Base-by-base conservation (phyloP, 2,888 invertebrate genomes). In the Allolobophora icterica region DNA sequence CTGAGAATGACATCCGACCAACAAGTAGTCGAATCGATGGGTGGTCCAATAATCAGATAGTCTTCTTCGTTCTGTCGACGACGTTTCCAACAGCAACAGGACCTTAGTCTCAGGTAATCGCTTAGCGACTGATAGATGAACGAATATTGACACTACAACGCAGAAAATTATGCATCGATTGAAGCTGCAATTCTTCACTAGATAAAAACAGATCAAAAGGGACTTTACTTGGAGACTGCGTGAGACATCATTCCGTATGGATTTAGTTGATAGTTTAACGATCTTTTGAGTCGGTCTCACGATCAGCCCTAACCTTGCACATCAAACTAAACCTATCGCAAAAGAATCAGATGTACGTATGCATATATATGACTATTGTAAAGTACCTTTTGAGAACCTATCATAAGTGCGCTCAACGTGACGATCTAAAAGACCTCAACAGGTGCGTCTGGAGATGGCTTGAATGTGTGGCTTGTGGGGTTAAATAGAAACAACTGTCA, bases 41-140 rank as follows among this genome's bases (percentile, higher is more conserved):
- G n/a, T 2, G 33, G 21, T n/a, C 84, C 84, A 84, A 24, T 52
- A 52, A 24, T 24, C 8, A 52, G 24, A 4, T 21, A 21, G 24
- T 21, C 24, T 24, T 52, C 52, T 52, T 52, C 52, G 52, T 52
- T 52, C 52, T 24, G 1, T 8, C 2, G 52, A 52, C 52, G 4
- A 52, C 52, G 52, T 52, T 52, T 52, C 52, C 52, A 52, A 24
- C 35, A 35, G 84, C 35, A 84, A 34, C 84, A 84, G 2, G 84
- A 84, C 13, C 84, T 84, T 17, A 84, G 84, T 33, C 84, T 33
- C 33, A 84, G 33, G 84, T 84, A 84, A 34, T 84, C 35, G 84
- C 84, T 84, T 1, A 84, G 84, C 84, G 84, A 33, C 84, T 34
- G 35, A 84, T 84, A 84, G 84, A 84, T 17, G 33, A 84, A 84